These are phyloP conservation scores for Molanna angustata DNA, from an alignment of 2,888 invertebrate genomes.

Conservation along the genomic window DNA sequence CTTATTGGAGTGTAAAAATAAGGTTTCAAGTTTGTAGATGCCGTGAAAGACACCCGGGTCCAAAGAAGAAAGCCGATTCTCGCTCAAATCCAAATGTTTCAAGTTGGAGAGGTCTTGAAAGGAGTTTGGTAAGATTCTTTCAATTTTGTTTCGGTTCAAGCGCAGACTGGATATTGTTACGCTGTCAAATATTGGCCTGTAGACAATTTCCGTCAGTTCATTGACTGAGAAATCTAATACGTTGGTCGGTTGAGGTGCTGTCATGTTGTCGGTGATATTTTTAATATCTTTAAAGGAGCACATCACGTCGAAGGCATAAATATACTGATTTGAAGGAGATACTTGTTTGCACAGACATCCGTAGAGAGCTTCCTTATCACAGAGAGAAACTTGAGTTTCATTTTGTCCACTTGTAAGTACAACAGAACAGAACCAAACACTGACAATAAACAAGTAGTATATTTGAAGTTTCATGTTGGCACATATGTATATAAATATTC, in stretches of 20 bases:
- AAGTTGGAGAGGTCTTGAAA: constrained; percentile 42
- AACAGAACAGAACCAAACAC: constrained; percentile 4
- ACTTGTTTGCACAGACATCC: constrained; percentile 24
- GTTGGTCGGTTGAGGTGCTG: constrained; percentile 40
- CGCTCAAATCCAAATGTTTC: constrained; percentile 45
- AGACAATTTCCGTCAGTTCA: constrained; percentile 38
- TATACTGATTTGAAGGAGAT: too few relatives aligned
- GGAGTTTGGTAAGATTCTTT: constrained; percentile 39
- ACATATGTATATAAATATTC: too few relatives aligned
- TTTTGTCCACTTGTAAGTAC: neutral
- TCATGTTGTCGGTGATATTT: constrained; percentile 36
- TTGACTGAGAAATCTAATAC: constrained; percentile 45
- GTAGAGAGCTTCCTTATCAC: constrained; percentile 8
- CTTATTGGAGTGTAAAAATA: constrained; percentile 48
- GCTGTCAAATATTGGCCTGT: constrained; percentile 9
- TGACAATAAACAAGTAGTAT: too few relatives aligned
- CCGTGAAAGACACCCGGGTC: constrained; percentile 43
- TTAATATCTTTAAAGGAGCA: constrained; percentile 40
- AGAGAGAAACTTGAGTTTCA: neutral
- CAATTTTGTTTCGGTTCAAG: constrained; percentile 42
- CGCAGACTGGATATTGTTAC: constrained; percentile 38
- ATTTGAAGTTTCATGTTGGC: too few relatives aligned
- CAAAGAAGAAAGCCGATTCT: constrained; percentile 44
- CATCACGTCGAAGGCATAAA: too few relatives aligned
- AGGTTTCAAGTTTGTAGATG: constrained; percentile 44